A percentile compares a stretch with the other conserved stretches of the same genome.
These are phyloP conservation scores for Metopia argyrocephala DNA, from an alignment of 2,888 invertebrate genomes.

Conservation along the genomic window DNA sequence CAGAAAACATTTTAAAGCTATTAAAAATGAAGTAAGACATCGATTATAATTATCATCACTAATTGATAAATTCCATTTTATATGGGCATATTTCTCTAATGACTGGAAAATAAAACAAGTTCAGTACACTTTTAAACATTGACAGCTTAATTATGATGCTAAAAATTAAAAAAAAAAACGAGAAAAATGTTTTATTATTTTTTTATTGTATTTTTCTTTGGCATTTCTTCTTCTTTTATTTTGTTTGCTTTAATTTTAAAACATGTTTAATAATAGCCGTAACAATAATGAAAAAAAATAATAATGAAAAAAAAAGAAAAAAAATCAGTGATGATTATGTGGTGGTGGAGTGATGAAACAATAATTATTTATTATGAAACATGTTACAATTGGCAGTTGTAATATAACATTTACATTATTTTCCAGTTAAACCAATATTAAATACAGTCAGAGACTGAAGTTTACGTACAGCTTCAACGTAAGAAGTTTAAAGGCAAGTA, in stretches of 20 bases:
- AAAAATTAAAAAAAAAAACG: background rate
- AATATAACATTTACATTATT: constrained; percentile 34
- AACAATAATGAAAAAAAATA: too few relatives aligned
- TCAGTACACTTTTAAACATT: constrained; percentile 56
- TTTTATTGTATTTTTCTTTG: too few relatives aligned
- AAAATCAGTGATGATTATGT: background rate
- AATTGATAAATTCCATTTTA: constrained; percentile 7
- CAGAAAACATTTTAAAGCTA: background rate
- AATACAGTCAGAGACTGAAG: too few relatives aligned
- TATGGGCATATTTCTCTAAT: constrained; percentile 16
- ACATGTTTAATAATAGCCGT: constrained; percentile 29
- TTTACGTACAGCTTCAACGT: too few relatives aligned
- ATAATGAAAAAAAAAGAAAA: too few relatives aligned
- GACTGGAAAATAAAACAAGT: constrained; percentile 45
- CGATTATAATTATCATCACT: background rate
- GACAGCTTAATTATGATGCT: constrained; percentile 49
- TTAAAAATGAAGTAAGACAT: background rate
- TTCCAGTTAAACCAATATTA: background rate
- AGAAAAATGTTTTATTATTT: background rate
- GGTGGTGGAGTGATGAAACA: background rate
- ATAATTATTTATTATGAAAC: constrained; percentile 49
- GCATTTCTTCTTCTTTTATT: too few relatives aligned
- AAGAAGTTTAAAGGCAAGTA: too few relatives aligned
- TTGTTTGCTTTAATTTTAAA: background rate
- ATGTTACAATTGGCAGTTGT: constrained; percentile 51